Conservation (phyloP, 2,113 vertebrate species). For the Lasiurus borealis region DNA sequence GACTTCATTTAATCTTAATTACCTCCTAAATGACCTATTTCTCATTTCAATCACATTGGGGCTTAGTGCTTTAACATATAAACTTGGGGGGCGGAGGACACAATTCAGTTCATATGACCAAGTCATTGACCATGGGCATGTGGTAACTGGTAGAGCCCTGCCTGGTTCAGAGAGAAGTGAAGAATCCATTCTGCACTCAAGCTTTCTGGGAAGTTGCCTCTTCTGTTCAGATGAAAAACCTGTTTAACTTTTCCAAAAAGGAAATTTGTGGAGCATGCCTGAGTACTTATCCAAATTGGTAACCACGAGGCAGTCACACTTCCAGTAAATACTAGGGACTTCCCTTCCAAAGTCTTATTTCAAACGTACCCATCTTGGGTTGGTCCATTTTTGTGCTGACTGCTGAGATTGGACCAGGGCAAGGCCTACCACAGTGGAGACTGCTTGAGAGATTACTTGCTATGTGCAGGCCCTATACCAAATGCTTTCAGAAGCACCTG, state of each 20-base stretch:
- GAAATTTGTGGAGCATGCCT: neutral
- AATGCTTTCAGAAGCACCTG: neutral
- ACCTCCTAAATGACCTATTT: neutral
- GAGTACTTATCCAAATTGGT: neutral
- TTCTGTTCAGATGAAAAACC: neutral
- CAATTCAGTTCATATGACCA: neutral
- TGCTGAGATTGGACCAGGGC: neutral
- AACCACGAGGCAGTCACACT: neutral
- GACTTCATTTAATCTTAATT: neutral
- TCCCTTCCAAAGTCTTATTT: neutral
- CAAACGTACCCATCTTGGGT: neutral
- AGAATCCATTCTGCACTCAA: neutral
- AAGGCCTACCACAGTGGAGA: neutral
- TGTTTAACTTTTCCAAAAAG: neutral
- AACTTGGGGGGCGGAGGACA: neutral
- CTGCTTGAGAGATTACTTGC: neutral
- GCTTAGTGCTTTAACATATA: neutral
- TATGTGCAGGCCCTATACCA: neutral
- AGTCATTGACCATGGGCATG: neutral
- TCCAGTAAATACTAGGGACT: neutral
- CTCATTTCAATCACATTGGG: neutral
- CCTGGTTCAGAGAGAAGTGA: neutral
- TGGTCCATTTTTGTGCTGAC: neutral
- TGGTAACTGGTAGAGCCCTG: neutral
- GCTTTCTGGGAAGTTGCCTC: neutral